Base-by-base conservation (phyloP, 1,140 invertebrate species). In the Drosophila santomea region DNA sequence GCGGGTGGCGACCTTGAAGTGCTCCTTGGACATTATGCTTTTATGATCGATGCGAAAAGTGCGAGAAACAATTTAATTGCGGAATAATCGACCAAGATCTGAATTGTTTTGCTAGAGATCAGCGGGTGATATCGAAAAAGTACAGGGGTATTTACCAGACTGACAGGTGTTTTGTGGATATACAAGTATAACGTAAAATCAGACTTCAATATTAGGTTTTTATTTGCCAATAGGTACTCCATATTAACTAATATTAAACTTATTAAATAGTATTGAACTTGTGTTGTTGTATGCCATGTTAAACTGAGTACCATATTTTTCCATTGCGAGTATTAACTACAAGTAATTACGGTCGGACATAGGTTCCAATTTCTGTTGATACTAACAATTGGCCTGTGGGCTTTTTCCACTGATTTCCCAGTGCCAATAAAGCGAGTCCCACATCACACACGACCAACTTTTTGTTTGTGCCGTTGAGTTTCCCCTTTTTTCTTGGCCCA, bases 51-150 rank as follows among this genome's bases (percentile, higher is more conserved):
- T 80, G 66, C 51, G 45, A 25, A 12, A 51, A 62, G 67, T 79
- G 79, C 41, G 76, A 84, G 62, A 23, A 79, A 76, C 72, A 69
- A 73, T 56, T 76, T 82, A 79, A 84, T 81, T 82, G 75, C 80
- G 57, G 66, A 75, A 76, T 68, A 86, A 82, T 60, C n/a, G 54
- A 50, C 35, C 17, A 32, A 68, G 48, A 50, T 39, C 23, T 38
- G 15, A 14, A 25, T 69, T 44, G 41, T 15, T 69, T 47, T 39
- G 32, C 5, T 10, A 14, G 2, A 12, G 1, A 25, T 48, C 23
- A 20, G 41, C 2, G 44, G 23, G 17, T n/a, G 17, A 44, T 57
- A 57, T 44, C n/a, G 8, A 8, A 32, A 32, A 8, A 8, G 7
- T 8, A 8, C 7, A 32, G 7, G 32, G 32, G 32, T 8, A 32